Conservation (phyloP, 2,888 invertebrate genomes). For the Drosophila hamatofila region DNA sequence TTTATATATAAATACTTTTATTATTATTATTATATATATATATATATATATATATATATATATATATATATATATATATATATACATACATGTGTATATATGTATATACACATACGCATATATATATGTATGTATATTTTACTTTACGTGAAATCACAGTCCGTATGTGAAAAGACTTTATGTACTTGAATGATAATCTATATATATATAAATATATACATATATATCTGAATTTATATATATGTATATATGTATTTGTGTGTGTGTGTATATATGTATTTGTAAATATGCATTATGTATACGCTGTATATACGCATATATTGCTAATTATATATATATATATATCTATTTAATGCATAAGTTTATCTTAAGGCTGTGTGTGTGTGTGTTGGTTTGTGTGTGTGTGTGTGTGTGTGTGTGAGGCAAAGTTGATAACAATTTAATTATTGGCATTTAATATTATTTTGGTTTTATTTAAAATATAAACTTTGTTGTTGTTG, state of each 20-base stretch:
- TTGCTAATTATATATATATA: slow-evolving; percentile 20
- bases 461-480: slow-evolving; percentile 65
- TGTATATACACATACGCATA: slow-evolving; percentile 10
- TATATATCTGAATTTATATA: slow-evolving; percentile 22
- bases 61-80: not conserved
- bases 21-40: not conserved
- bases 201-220: slow-evolving; percentile 36
- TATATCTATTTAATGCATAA: slow-evolving; percentile 45
- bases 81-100: not conserved
- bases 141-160: slow-evolving; percentile 85
- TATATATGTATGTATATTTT: slow-evolving; percentile 63
- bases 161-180: slow-evolving; percentile 85
- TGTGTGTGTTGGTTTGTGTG: slow-evolving; percentile 14
- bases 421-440: slow-evolving; percentile 44
- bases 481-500: slow-evolving; percentile 53
- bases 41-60: not conserved
- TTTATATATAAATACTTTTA: not conserved
- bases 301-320: slow-evolving; percentile 24
- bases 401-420: slow-evolving; percentile 17
- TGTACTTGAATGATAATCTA: slow-evolving; percentile 71
- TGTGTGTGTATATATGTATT: slow-evolving; percentile 38
- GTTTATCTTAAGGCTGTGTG: slow-evolving; percentile 50
- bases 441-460: slow-evolving; percentile 28
- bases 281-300: slow-evolving; percentile 34
- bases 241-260: slow-evolving; percentile 20